Evolutionary conservation across 2,113 vertebrate species (phyloP), one percentile per base, ranked within the genome.

Genomic region (Podilymbus podiceps): DNA sequence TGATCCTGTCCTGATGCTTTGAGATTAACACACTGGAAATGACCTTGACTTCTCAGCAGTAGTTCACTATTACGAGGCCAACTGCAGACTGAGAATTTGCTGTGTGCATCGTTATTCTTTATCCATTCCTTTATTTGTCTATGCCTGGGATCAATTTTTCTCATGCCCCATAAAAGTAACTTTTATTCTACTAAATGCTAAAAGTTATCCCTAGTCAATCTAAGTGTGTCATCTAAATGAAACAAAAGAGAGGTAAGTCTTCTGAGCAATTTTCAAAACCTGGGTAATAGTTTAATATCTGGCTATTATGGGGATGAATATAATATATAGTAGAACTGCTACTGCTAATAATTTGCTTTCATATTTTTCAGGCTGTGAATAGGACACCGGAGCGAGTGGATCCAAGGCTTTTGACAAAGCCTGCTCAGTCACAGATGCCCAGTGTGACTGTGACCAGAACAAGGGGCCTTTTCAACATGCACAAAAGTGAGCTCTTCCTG

Each of bases 41-140:
- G 74, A 95, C 92, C 96, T 93, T 96, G 91, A 62, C 55, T 95
- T 95, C 94, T 77, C 81, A 89, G 63, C 81, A 79, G 80, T 11
- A 47, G 24, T 56, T 89, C n/a, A 21, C 12, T 76, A 27, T 49
- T 66, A 31, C 5, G 11, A 82, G 84, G 58, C 50, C 77, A 79
- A 18, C 35, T 59, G 62, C 69, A 82, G 74, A 44, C 33, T 74
- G 59, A 81, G 66, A 68, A 75, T 79, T 83, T 85, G 53, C n/a
- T 12, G 3, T 35, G 27, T 53, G 42, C 4, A 1, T 46, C 56
- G 19, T 40, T 83, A n/a, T 47, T 27, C 12, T 88, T 23, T 52
- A 4, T 9, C 33, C 9, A 22, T 62, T 72, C 58, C 31, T 90
- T 90, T 95, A 44, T 89, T 49, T 92, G 58, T 82, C 46, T 21